phyloP scores from a whole-genome alignment of 2,888 invertebrate genomes.

The Cheilosia grossa region DNA sequence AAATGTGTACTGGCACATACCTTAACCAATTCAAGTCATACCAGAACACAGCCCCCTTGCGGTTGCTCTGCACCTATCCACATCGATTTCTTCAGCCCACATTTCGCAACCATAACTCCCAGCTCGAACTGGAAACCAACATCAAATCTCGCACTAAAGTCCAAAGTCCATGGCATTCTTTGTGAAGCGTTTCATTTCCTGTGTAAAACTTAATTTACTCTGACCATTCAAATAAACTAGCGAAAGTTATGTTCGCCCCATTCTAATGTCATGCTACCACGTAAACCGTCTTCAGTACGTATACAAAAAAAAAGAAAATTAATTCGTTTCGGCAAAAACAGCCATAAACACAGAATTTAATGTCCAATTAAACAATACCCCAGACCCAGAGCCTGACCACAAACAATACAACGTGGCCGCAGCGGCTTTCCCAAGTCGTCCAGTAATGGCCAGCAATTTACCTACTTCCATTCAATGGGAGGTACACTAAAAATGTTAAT shows the following conservation, averaged over 20 bases:
- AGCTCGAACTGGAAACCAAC: too few species aligned
- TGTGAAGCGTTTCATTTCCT: conserved; percentile 36
- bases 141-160: not conserved
- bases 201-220: conserved; percentile 23
- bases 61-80: too few species aligned
- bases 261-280: conserved; percentile 15
- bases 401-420: conserved; percentile 20
- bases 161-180: not conserved
- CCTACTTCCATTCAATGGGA: not conserved
- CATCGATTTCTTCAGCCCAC: too few species aligned
- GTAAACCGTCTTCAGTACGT: not conserved
- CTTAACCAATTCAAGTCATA: too few species aligned
- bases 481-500: conserved; percentile 38
- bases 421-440: conserved; percentile 24
- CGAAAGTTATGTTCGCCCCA: conserved; percentile 14
- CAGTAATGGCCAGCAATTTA: conserved; percentile 10
- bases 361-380: conserved; percentile 47
- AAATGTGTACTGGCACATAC: too few species aligned
- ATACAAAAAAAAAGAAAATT: conserved; percentile 4
- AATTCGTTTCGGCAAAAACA: conserved; percentile 27
- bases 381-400: not conserved
- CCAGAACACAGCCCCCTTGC: too few species aligned
- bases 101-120: too few species aligned
- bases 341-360: conserved; percentile 34
- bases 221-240: conserved; percentile 20